Conservation (phyloP, 64 coral and sea anemone species). For the Stylophora pistillata region DNA sequence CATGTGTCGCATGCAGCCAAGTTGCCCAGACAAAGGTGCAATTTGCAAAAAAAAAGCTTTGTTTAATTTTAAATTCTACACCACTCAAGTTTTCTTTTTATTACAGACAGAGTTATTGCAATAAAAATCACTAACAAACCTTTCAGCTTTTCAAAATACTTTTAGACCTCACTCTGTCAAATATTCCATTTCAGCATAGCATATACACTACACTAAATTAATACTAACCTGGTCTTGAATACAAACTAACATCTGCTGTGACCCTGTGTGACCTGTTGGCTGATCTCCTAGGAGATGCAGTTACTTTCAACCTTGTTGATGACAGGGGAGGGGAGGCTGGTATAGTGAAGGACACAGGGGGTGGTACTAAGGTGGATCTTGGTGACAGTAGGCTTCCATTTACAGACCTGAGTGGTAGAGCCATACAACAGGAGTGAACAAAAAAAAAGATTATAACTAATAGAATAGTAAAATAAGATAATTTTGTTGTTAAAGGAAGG, state of each 20-base stretch:
- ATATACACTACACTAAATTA: neutral
- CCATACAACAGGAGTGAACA: neutral
- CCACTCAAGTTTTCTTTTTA: no score
- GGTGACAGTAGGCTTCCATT: conserved; percentile 47
- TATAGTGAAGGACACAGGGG: neutral
- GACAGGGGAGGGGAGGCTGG: conserved; percentile 26
- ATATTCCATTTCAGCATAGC: neutral
- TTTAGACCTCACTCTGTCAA: neutral
- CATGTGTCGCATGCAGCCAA: no score
- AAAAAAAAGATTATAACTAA: neutral
- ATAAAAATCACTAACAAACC: no score
- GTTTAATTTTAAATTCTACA: no score
- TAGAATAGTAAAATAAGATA: no score
- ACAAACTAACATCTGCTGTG: conserved; percentile 13
- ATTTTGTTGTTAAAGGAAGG: no score
- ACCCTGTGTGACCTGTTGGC: neutral
- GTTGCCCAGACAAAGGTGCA: no score
- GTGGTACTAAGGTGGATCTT: conserved; percentile 40
- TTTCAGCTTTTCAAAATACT: no score
- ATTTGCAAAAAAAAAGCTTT: no score
- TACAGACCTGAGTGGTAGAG: conserved; percentile 4
- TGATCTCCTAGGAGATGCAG: conserved; percentile 22
- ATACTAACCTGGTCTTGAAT: conserved; percentile 29
- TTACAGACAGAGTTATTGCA: no score
- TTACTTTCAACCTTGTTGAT: conserved; percentile 43